Base-by-base conservation (phyloP, 2,888 invertebrate species). In the Lingula anatina region DNA sequence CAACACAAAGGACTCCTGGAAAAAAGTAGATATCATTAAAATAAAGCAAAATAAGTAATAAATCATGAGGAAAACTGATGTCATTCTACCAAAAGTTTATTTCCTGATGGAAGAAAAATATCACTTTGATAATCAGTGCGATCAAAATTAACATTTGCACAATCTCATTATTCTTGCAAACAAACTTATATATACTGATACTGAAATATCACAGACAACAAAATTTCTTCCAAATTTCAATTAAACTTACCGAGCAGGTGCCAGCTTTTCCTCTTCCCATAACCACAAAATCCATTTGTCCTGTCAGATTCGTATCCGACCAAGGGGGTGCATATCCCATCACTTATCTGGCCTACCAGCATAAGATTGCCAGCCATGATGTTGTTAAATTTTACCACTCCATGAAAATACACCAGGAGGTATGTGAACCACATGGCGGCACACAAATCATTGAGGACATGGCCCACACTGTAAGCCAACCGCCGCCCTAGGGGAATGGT, bases 361-460 rank as follows among this genome's bases (percentile, higher is more conserved):
- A 93, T 82, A 46, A 77, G 51, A 42, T 66, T 55, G 24, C 74
- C 73, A 15, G 73, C 60, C n/a, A 68, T 50, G 15, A 50, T 49
- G 50, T 74, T 75, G 45, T 68, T 54, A 55, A 78, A 75, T 5
- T 57, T 51, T 18, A 75, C 61, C 15, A 84, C 84, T 62, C 81
- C 77, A 56, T 84, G 83, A 62, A 90, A 86, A 77, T 86, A 94
- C 46, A 94, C 85, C 62, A 94, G 81, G 42, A 90, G 83, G 76
- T 94, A 94, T 1, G 89, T 89, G 77, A 94, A 94, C 93, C 94
- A 94, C 83, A 94, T 87, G 52, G 90, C 88, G 20, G 92, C 90
- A 77, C 90, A 90, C 38, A 94, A 82, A 78, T 95, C 94, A 76
- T 94, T 95, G 62, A 90, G 82, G 44, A 93, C 84, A 78, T 94